phyloP scores from a whole-genome alignment of 2,888 invertebrate genomes.

The Troilus luridus region DNA sequence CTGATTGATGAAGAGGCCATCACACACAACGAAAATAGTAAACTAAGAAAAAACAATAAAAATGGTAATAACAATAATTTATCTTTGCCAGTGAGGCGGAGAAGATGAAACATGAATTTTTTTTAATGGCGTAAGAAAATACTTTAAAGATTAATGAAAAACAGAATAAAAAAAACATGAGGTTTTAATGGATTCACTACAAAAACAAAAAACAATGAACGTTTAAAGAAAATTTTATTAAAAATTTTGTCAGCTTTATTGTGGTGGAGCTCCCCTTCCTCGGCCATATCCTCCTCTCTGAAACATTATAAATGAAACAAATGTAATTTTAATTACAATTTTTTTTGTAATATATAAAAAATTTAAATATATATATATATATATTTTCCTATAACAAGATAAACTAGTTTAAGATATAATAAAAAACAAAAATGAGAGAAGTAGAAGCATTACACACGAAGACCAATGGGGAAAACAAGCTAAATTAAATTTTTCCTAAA shows the following conservation, averaged over 20 bases:
- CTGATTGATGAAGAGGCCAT: slow-evolving; percentile 83
- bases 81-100: slow-evolving; percentile 43
- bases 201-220: slow-evolving; percentile 61
- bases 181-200: slow-evolving; percentile 53
- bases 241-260: slow-evolving; percentile 69
- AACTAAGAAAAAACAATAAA: slow-evolving; percentile 59
- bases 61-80: slow-evolving; percentile 46
- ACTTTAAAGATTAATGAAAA: neutral
- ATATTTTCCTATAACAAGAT: neutral
- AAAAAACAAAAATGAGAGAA: neutral
- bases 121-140: neutral
- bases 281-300: slow-evolving; percentile 87
- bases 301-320: slow-evolving; percentile 68
- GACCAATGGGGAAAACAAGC: slow-evolving; percentile 17
- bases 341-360: neutral
- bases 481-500: slow-evolving; percentile 20
- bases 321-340: neutral
- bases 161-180: neutral
- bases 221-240: slow-evolving; percentile 59
- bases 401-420: neutral
- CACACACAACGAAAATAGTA: slow-evolving; percentile 61
- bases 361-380: neutral
- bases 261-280: slow-evolving; percentile 76
- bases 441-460: neutral
- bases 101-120: neutral